These are phyloP conservation scores for Sanderia malayensis DNA, from an alignment of 30 jellyfish, hydroid and myxozoan genomes.

Conservation along the genomic window DNA sequence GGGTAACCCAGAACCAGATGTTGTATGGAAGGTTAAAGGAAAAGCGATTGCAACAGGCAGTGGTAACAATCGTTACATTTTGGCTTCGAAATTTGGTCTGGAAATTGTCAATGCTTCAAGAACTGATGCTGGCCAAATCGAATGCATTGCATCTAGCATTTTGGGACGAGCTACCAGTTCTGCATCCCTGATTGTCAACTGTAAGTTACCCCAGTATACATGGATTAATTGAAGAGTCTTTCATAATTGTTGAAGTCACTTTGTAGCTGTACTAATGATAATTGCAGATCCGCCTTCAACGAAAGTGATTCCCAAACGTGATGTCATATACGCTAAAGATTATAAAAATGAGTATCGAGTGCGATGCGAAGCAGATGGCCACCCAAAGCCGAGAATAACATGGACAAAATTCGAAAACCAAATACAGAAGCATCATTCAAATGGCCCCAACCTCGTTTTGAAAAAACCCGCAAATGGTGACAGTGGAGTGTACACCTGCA, in stretches of 20 bases:
- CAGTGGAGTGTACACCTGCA: conserved; percentile 5
- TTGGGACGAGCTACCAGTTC: conserved; percentile 8
- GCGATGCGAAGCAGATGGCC: neutral
- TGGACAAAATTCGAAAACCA: neutral
- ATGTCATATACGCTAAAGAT: neutral
- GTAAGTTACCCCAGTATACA: no score
- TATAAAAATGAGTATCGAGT: neutral
- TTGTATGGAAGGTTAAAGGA: conserved; percentile 6
- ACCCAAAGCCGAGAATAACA: conserved; percentile 11
- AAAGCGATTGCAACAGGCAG: neutral
- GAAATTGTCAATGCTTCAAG: neutral
- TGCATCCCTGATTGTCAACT: conserved; percentile 14
- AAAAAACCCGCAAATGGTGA: neutral
- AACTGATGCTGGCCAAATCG: conserved; percentile 8
- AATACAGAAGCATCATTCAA: neutral
- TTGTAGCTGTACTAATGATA: no score
- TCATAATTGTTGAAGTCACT: no score
- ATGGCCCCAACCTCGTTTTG: neutral
- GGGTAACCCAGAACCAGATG: conserved; percentile 33
- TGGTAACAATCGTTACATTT: neutral
- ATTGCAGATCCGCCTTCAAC: neutral
- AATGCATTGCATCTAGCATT: conserved; percentile 27
- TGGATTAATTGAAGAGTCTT: no score
- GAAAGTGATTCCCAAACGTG: neutral
- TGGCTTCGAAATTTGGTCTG: neutral